Evolutionary conservation across 53 echinoderm and acorn worm genomes (phyloP).

Genomic region (Astropecten irregularis): DNA sequence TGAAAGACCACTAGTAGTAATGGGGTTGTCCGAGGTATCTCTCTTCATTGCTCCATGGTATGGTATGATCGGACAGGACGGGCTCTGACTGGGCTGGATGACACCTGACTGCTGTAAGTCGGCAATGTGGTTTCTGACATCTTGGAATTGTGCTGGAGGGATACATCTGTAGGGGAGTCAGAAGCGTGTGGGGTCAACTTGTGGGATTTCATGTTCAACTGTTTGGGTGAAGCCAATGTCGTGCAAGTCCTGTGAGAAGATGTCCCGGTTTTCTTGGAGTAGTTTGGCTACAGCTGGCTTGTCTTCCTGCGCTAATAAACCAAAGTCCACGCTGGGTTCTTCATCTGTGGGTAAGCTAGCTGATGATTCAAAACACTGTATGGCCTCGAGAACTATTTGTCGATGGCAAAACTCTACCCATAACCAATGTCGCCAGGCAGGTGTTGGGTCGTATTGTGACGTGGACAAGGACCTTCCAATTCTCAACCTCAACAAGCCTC

Average conservation of each 20-base stretch:
- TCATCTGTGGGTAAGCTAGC: background rate
- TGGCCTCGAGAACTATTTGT: background rate
- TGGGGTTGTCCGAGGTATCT: too few species aligned
- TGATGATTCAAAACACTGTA: background rate
- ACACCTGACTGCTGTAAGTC: background rate
- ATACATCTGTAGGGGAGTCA: background rate
- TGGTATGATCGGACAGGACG: too few species aligned
- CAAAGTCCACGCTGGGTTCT: background rate
- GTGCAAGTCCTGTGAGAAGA: conserved; percentile 2
- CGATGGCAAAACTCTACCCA: background rate
- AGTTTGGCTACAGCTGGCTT: background rate
- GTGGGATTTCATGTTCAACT: conserved; percentile 5
- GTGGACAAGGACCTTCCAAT: too few species aligned
- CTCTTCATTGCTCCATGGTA: too few species aligned
- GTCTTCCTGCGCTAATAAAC: background rate
- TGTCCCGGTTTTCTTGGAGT: background rate
- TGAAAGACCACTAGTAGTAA: too few species aligned
- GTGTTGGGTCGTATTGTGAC: background rate
- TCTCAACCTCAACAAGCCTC: background rate
- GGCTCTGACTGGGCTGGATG: background rate
- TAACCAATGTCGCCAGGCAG: background rate
- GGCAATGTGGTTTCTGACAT: background rate
- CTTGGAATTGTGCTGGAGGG: background rate
- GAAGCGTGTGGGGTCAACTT: background rate
- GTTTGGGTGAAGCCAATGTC: conserved; percentile 17